These are phyloP conservation scores for Trichonephila clavata DNA, from an alignment of 1,140 invertebrate species.

Conservation along the genomic window DNA sequence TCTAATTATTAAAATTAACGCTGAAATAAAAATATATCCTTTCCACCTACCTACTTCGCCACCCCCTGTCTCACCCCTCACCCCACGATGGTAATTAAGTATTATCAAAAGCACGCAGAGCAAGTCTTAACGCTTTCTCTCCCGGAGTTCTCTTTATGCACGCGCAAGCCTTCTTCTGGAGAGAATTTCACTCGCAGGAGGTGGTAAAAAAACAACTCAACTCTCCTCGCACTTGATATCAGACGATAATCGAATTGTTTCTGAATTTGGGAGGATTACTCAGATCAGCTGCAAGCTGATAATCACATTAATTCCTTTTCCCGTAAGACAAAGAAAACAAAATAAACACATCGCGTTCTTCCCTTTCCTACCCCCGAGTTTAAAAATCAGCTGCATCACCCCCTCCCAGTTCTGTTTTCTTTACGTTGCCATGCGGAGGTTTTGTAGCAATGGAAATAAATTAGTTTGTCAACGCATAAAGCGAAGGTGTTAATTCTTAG, in stretches of 20 bases:
- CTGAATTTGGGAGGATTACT: constrained; percentile 73
- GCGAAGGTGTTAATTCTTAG: constrained; percentile 68
- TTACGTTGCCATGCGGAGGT: constrained; percentile 45
- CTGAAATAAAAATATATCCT: constrained; percentile 45
- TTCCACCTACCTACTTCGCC: not conserved
- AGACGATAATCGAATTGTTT: constrained; percentile 75
- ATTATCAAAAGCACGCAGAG: constrained; percentile 49
- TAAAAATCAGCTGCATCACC: not conserved
- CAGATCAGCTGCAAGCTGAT: constrained; percentile 61
- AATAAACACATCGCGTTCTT: not conserved
- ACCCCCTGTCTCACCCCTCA: not conserved
- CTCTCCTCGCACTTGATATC: constrained; percentile 66
- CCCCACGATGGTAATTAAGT: constrained; percentile 49
- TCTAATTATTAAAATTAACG: constrained; percentile 76
- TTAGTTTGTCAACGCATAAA: constrained; percentile 72
- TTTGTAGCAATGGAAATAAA: constrained; percentile 71
- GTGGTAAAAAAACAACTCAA: constrained; percentile 59
- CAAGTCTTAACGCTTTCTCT: constrained; percentile 22
- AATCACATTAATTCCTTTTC: constrained; percentile 60
- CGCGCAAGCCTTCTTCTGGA: constrained; percentile 18
- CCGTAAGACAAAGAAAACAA: constrained; percentile 67
- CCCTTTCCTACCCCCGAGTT: not conserved
- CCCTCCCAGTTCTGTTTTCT: constrained; percentile 45
- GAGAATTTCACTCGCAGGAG: not conserved
- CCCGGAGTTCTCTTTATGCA: constrained; percentile 51